A percentile compares a stretch with the other conserved stretches of the same genome.
These are phyloP conservation scores for Leucoraja ocellata DNA, from an alignment of 2,797 vertebrate species.

Conservation along the genomic window DNA sequence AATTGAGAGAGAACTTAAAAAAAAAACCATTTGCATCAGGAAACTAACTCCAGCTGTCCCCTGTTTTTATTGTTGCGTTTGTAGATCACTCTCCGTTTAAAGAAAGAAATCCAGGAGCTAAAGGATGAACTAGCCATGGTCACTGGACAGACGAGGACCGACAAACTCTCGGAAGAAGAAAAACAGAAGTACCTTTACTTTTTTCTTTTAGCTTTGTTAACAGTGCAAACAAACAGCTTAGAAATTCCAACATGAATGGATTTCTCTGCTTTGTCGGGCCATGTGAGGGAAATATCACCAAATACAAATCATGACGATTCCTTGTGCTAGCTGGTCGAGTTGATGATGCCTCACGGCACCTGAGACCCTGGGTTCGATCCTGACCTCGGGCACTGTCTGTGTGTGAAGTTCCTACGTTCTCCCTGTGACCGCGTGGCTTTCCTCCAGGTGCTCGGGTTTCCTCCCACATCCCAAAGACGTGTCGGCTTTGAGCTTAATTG, in stretches of 20 bases:
- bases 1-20: not conserved
- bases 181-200: slow-evolving; percentile 62
- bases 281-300: not conserved
- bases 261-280: not conserved
- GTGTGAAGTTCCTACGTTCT: too few relatives aligned
- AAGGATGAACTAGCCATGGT: slow-evolving; percentile 75
- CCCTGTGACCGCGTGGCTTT: too few relatives aligned
- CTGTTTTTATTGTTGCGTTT: slow-evolving; percentile 32
- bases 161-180: slow-evolving; percentile 72
- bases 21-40: not conserved
- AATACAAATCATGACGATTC: not conserved
- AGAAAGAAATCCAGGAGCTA: slow-evolving; percentile 74
- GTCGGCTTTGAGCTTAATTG: too few relatives aligned
- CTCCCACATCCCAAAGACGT: too few relatives aligned
- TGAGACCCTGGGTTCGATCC: too few relatives aligned
- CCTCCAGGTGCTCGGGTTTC: too few relatives aligned
- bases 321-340: not conserved
- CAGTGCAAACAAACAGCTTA: not conserved
- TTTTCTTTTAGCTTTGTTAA: not conserved
- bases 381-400: too few relatives aligned
- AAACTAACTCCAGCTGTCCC: slow-evolving; percentile 35
- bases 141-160: slow-evolving; percentile 68
- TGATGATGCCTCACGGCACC: too few relatives aligned
- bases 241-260: not conserved
- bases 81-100: slow-evolving; percentile 75